Base-by-base conservation (phyloP, 2,888 invertebrate species). In the Hypena proboscidalis region DNA sequence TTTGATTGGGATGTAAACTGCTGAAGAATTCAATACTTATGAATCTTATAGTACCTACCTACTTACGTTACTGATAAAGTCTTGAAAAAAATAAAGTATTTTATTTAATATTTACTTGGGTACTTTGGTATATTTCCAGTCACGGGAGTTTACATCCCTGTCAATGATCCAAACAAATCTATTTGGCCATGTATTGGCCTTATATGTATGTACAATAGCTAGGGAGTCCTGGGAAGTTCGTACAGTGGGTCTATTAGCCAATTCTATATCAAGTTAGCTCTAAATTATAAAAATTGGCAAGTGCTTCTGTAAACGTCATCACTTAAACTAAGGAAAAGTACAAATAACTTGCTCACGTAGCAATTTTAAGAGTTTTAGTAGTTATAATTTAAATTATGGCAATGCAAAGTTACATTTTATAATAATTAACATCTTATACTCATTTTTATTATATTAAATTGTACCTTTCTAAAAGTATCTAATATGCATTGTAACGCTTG, bases 331-430 rank as follows among this genome's bases (percentile, higher is more conserved):
- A 56, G 64, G 77, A 83, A 89, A 85, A 89, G 90, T 90, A 90
- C 89, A 90, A 89, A 90, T 80, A 74, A 70, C 72, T 85, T 89
- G 90, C 90, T 90, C 89, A 89, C 60, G 80, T 85, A 85, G 85
- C 86, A 82, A 77, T 77, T 77, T 76, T 84, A 85, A 80, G 82
- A 63, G 67, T 74, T 64, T 79, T 76, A 76, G 78, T 70, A 74
- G 78, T 66, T 74, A 64, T 79, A 76, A 77, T 71, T 75, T 74
- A 66, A 67, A 70, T 64, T 66, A 70, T 67, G 58, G 63, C 71
- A 69, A 69, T 63, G 68, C 70, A 76, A 75, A 64, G 68, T 69
- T 68, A 74, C 55, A 60, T 70, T 70, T 70, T 69, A 74, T 71
- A 67, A 64, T 60, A 57, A 64, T 65, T 75, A 76, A 80, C 77